A percentile compares a stretch with the other conserved stretches of the same genome.
These are phyloP conservation scores for Myodes glareolus DNA, from an alignment of 2,113 vertebrate genomes.

Conservation along the genomic window DNA sequence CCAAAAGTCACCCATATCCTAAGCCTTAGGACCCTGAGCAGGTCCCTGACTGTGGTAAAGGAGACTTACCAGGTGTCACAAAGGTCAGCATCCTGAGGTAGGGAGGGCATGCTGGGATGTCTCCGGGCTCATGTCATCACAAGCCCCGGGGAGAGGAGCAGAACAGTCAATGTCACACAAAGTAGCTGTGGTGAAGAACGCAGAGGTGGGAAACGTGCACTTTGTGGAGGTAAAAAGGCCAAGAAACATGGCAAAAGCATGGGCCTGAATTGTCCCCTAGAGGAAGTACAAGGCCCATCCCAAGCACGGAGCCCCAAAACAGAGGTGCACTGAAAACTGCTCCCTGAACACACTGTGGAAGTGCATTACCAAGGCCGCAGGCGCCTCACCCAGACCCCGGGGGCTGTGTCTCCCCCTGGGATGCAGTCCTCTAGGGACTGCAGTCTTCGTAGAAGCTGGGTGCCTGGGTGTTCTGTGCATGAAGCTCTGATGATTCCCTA, in stretches of 20 bases:
- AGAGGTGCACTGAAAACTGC: background rate
- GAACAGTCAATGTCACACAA: background rate
- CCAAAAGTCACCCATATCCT: background rate
- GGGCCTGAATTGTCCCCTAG: rapidly evolving
- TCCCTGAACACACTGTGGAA: background rate
- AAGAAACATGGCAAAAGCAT: no score
- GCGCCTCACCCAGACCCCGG: background rate
- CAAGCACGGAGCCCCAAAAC: background rate
- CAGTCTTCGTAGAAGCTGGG: background rate
- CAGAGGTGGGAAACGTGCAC: background rate
- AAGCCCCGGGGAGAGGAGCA: background rate
- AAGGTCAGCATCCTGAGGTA: background rate
- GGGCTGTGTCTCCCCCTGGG: background rate
- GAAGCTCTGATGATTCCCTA: background rate
- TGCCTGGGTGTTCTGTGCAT: rapidly evolving
- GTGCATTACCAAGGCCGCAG: no score
- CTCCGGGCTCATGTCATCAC: rapidly evolving
- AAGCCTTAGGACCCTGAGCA: no score
- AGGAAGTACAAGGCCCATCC: background rate
- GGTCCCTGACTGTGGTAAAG: rapidly evolving
- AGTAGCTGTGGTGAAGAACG: no score
- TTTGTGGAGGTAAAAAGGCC: background rate
- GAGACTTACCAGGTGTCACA: rapidly evolving
- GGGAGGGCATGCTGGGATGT: background rate
- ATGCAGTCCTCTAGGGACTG: background rate